Base-by-base conservation (phyloP, 2,113 vertebrate species). In the Ginglymostoma cirratum region DNA sequence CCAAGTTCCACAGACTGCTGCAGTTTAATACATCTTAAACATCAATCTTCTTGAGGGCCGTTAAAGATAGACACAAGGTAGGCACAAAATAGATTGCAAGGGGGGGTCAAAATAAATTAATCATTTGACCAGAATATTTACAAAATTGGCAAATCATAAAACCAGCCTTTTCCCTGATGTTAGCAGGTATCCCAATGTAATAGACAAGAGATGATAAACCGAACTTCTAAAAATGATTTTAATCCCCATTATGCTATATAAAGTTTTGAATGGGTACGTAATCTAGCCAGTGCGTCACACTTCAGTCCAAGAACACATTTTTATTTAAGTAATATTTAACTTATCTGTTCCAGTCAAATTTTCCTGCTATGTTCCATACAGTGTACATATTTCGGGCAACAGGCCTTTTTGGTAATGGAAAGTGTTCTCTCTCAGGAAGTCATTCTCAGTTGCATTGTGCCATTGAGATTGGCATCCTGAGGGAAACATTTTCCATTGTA, bases 391-490 rank as follows among this genome's bases (percentile, higher is more conserved):
- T 72, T 69, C 38, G 72, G 14, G 42, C 93, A 95, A 95, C 45
- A 95, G 93, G 93, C 38, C 93, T 45, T 70, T 89, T 70, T 72
- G 67, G 67, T 95, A 95, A 95, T 95, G 93, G 93, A 95, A 95
- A 95, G 38, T 72, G 67, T 95, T 95, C 70, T 95, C 93, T 67
- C 93, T 95, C 93, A 95, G 93, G 93, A 95, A 95, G 93, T 72
- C 66, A 95, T 95, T 95, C 93, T 95, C 93, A 24, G 93, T 95
- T 70, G 66, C 66, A 72, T 95, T 70, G 67, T 72, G 93, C 93
- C 42, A 95, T 72, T 95, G 93, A 95, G 93, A 95, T 72, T 95
- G 93, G 24, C 42, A 12, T 95, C 93, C 66, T 69, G 93, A 72
- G 93, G 93, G 93, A 95, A 95, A 95, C 69, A 72, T 34, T 95